These are phyloP conservation scores for Gandaritis pyraliata DNA, from an alignment of 2,888 invertebrate genomes.

Conservation along the genomic window DNA sequence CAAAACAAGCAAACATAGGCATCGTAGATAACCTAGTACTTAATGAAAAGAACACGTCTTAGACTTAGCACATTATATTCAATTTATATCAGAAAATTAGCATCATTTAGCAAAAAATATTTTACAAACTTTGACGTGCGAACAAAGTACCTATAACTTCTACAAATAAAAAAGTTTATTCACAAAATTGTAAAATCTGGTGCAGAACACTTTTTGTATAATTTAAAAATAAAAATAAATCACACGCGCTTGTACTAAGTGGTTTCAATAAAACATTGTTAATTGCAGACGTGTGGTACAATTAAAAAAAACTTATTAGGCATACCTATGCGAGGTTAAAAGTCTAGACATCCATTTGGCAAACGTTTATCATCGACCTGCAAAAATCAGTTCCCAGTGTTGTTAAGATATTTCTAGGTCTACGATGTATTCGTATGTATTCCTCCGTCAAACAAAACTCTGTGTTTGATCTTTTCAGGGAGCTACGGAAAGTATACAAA, in stretches of 20 bases:
- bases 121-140: constrained; percentile 5
- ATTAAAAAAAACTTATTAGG: neutral
- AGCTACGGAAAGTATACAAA: constrained; percentile 85
- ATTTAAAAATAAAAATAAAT: neutral
- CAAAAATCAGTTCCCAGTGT: constrained; percentile 1
- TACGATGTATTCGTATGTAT: neutral
- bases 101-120: neutral
- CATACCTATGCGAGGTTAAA: neutral
- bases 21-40: too few relatives aligned
- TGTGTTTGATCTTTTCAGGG: constrained; percentile 60
- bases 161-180: neutral
- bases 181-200: neutral
- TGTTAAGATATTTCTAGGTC: constrained; percentile 4
- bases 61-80: constrained; percentile 16
- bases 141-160: neutral
- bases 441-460: constrained; percentile 5
- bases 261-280: neutral
- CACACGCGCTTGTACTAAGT: neutral
- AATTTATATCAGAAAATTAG: constrained; percentile 14
- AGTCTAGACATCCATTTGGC: constrained; percentile 1
- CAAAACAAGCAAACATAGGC: neutral
- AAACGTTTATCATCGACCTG: constrained; percentile 1
- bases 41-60: constrained; percentile 10
- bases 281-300: neutral
- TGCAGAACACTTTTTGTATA: neutral